Evolutionary conservation across 2,888 invertebrate genomes (phyloP).

Genomic region (Siphonodentalium dalli): DNA sequence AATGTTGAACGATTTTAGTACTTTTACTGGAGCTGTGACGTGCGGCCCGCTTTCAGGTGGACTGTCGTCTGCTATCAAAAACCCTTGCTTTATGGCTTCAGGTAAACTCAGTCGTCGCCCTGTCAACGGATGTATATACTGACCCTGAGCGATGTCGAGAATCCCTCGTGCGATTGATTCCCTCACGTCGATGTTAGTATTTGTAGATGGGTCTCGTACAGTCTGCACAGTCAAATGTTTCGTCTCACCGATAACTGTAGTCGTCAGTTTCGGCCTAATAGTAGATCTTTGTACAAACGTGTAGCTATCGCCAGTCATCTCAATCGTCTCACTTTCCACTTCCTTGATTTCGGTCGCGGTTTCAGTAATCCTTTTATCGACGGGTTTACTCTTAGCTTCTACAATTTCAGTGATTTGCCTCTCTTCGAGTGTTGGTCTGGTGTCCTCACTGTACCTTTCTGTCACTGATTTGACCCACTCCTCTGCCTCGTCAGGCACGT

Average conservation of each 20-base stretch:
- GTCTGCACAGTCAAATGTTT: conserved; percentile 51
- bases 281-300: conserved; percentile 52
- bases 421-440: background rate
- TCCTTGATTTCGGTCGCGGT: too few species aligned
- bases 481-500: conserved; percentile 24
- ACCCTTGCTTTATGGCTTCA: conserved; percentile 80
- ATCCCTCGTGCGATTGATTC: conserved; percentile 86
- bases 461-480: conserved; percentile 29
- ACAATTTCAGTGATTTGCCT: background rate
- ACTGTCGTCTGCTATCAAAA: conserved; percentile 84
- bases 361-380: too few species aligned
- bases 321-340: conserved; percentile 43
- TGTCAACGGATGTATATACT: conserved; percentile 74
- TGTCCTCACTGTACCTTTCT: too few species aligned
- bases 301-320: conserved; percentile 36
- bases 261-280: conserved; percentile 44
- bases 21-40: conserved; percentile 68
- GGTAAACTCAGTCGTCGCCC: conserved; percentile 80
- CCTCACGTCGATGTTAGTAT: conserved; percentile 61
- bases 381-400: too few species aligned
- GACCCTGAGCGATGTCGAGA: conserved; percentile 75
- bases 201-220: conserved; percentile 64
- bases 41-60: conserved; percentile 77
- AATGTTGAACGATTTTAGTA: conserved; percentile 79
- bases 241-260: conserved; percentile 52